Percentiles rank a stretch among this genome's conserved stretches.
These are phyloP conservation scores for Pangasianodon gigas DNA, from an alignment of 2,113 vertebrate genomes.

Conservation along the genomic window DNA sequence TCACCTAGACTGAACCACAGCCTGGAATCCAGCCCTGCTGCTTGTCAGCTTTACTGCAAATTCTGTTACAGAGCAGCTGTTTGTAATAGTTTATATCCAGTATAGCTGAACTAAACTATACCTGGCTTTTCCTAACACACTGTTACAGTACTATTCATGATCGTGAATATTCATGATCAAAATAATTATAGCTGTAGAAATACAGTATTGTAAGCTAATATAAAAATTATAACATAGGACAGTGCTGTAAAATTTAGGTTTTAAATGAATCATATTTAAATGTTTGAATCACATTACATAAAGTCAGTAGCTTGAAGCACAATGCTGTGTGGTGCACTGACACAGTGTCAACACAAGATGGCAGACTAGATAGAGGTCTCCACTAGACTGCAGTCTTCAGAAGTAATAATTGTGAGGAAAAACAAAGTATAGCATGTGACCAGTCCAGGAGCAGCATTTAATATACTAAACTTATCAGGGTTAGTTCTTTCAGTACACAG, in stretches of 20 bases:
- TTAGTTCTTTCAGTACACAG: not conserved
- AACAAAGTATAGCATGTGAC: not conserved
- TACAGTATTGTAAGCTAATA: not conserved
- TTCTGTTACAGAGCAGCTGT: not conserved
- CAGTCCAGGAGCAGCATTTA: constrained; percentile 7
- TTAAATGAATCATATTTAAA: not conserved
- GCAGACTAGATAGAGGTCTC: constrained; percentile 14
- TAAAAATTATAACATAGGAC: too few species aligned
- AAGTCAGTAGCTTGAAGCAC: not conserved
- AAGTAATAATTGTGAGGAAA: not conserved
- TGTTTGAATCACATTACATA: not conserved
- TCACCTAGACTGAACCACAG: not conserved
- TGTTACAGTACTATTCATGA: not conserved
- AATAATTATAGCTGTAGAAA: not conserved
- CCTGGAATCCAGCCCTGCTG: constrained; percentile 61
- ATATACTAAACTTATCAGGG: not conserved
- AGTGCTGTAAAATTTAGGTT: not conserved
- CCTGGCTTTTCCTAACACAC: not conserved
- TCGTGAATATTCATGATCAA: not conserved
- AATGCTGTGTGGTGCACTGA: constrained; percentile 50
- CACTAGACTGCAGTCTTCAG: not conserved
- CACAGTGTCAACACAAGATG: constrained; percentile 57
- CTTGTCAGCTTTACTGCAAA: constrained; percentile 34
- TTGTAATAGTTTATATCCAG: not conserved
- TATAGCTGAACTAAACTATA: not conserved